phyloP scores from a whole-genome alignment of 2,797 vertebrate genomes.

The Hephaestus fuliginosus region DNA sequence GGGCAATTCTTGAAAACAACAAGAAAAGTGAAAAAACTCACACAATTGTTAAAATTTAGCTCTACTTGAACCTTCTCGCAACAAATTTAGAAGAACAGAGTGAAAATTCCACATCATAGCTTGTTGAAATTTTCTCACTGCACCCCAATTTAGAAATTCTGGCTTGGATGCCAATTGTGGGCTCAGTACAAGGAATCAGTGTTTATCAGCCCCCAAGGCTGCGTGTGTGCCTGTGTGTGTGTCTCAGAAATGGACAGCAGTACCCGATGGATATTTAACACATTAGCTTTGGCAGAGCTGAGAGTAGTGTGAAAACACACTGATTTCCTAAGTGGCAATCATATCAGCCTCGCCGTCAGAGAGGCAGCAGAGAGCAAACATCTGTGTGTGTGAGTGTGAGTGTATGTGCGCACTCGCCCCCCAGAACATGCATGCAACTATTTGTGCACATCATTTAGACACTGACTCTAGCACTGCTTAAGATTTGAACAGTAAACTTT shows the following conservation, averaged over 20 bases:
- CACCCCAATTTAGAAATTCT: slow-evolving; percentile 76
- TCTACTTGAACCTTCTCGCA: slow-evolving; percentile 40
- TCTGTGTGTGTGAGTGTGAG: slow-evolving; percentile 75
- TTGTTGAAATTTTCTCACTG: slow-evolving; percentile 64
- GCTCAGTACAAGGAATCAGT: slow-evolving; percentile 77
- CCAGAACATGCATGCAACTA: slow-evolving; percentile 27
- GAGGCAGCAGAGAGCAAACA: slow-evolving; percentile 84
- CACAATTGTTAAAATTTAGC: slow-evolving; percentile 48
- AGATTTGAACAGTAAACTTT: slow-evolving; percentile 33
- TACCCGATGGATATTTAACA: slow-evolving; percentile 84
- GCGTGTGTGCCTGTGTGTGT: slow-evolving; percentile 53
- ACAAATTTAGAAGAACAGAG: slow-evolving; percentile 68
- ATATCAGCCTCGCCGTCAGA: slow-evolving; percentile 81
- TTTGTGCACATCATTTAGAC: slow-evolving; percentile 42
- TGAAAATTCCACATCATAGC: slow-evolving; percentile 64
- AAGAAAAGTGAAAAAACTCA: slow-evolving; percentile 35
- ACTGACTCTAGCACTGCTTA: slow-evolving; percentile 34
- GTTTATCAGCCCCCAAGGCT: slow-evolving; percentile 74
- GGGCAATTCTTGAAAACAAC: slow-evolving; percentile 30
- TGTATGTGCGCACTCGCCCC: slow-evolving; percentile 4
- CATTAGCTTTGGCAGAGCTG: slow-evolving; percentile 84
- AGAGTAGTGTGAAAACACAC: slow-evolving; percentile 85
- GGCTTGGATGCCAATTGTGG: slow-evolving; percentile 61
- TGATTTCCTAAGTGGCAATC: slow-evolving; percentile 87
- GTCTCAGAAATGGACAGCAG: slow-evolving; percentile 82